A percentile compares a stretch with the other conserved stretches of the same genome.
Conservation (phyloP, 2,113 vertebrate genomes). For the Sarotherodon lohbergeri region DNA sequence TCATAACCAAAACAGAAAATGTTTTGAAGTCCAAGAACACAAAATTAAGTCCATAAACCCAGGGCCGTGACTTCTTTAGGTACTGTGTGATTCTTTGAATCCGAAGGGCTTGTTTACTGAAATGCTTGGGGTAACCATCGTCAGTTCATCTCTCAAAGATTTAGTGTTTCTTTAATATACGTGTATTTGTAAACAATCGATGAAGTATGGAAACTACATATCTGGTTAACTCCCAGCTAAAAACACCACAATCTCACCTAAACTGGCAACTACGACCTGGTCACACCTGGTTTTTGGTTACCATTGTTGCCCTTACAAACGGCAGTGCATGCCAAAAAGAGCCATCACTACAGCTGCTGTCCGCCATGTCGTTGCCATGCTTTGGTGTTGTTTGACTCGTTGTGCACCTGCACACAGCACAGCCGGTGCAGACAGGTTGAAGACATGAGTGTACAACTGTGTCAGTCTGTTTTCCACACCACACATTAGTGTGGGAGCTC, state of each 20-base stretch:
- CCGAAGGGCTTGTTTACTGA: not conserved
- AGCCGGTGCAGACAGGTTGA: not conserved
- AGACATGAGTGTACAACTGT: not conserved
- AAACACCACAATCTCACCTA: not conserved
- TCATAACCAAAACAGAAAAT: not conserved
- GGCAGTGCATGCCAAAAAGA: rapidly evolving
- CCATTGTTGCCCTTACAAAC: rapidly evolving
- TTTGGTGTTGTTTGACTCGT: not conserved
- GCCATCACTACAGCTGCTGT: not conserved
- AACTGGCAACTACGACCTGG: rapidly evolving
- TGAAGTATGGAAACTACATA: not conserved
- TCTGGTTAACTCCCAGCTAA: not conserved
- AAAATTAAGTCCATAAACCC: not conserved
- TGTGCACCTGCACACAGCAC: not conserved
- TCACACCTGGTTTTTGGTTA: not conserved
- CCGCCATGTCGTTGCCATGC: rapidly evolving
- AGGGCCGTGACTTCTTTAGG: rapidly evolving
- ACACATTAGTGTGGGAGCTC: not conserved
- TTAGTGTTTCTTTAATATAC: not conserved
- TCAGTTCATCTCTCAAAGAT: not conserved
- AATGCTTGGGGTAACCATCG: rapidly evolving
- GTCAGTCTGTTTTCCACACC: not conserved
- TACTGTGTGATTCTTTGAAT: not conserved
- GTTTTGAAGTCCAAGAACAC: not conserved
- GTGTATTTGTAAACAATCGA: not conserved